Conservation (phyloP, 1,140 invertebrate species). For the Liolophura sinensis region DNA sequence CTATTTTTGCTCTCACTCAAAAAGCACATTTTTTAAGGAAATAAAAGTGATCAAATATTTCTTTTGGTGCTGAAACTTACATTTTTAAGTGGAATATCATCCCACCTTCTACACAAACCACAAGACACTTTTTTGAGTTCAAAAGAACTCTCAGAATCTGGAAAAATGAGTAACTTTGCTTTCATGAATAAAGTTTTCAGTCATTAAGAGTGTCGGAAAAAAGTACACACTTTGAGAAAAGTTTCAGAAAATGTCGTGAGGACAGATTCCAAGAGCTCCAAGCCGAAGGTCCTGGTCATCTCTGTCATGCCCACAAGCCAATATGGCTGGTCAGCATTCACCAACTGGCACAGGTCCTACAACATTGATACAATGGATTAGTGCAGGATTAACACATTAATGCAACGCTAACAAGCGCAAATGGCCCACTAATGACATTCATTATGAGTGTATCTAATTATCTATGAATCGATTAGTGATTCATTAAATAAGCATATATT, state of each 20-base stretch:
- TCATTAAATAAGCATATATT: no score
- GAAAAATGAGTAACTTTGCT: no score
- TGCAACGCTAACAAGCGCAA: constrained; percentile 67
- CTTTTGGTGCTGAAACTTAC: no score
- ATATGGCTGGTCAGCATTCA: constrained; percentile 93
- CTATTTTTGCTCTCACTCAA: neutral
- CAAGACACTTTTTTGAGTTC: no score
- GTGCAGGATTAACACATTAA: constrained; percentile 59
- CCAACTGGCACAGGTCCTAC: constrained; percentile 91
- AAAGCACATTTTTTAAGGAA: no score
- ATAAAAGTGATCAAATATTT: no score
- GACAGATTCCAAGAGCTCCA: constrained; percentile 93
- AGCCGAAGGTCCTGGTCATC: constrained; percentile 95
- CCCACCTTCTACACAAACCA: no score
- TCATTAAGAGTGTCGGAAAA: neutral
- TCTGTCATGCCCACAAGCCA: constrained; percentile 96
- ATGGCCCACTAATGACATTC: neutral
- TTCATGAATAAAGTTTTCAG: no score
- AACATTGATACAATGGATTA: constrained; percentile 23
- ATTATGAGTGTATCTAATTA: no score
- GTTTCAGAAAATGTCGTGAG: constrained; percentile 88
- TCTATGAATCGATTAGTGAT: no score
- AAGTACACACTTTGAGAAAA: constrained; percentile 81
- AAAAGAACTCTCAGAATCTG: no score
- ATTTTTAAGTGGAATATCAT: no score